These are phyloP conservation scores for Chaetodon trifasciatus DNA, from an alignment of 2,797 vertebrate genomes.

Conservation along the genomic window DNA sequence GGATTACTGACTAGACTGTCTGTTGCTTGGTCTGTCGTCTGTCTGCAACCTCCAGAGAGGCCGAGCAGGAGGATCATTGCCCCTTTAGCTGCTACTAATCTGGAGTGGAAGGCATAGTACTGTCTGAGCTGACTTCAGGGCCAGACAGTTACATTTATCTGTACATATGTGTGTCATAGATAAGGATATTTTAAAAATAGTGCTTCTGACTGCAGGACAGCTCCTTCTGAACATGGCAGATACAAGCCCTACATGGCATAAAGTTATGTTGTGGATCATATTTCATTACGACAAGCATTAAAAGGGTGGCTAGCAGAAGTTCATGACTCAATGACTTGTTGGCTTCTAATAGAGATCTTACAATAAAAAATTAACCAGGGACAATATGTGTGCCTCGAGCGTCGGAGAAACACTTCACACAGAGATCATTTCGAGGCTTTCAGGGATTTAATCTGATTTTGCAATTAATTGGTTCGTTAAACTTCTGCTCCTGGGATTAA, in stretches of 20 bases:
- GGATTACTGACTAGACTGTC: slow-evolving; percentile 75
- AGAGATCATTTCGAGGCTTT: slow-evolving; percentile 72
- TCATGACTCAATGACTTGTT: slow-evolving; percentile 51
- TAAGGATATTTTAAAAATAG: slow-evolving; percentile 55
- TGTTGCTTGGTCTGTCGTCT: slow-evolving; percentile 75
- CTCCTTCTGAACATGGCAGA: background rate
- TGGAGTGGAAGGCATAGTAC: slow-evolving; percentile 37
- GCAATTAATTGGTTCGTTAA: slow-evolving; percentile 81
- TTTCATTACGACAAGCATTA: slow-evolving; percentile 40
- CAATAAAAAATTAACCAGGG: slow-evolving; percentile 43
- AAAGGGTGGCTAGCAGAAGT: background rate
- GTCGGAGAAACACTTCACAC: slow-evolving; percentile 63
- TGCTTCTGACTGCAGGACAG: slow-evolving; percentile 35
- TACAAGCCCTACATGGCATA: slow-evolving; percentile 6
- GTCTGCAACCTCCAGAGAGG: slow-evolving; percentile 61
- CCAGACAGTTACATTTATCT: slow-evolving; percentile 49
- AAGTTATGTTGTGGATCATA: slow-evolving; percentile 20
- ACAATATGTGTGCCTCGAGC: slow-evolving; percentile 55
- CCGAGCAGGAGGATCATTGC: slow-evolving; percentile 34
- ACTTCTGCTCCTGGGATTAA: slow-evolving; percentile 76
- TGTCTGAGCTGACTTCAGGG: slow-evolving; percentile 45
- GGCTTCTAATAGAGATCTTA: slow-evolving; percentile 56
- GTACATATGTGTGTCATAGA: slow-evolving; percentile 37
- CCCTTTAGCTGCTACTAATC: slow-evolving; percentile 68
- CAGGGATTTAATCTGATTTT: slow-evolving; percentile 78